Base-by-base conservation (phyloP, 35 echinoderm and acorn worm genomes). In the Patiria miniata region DNA sequence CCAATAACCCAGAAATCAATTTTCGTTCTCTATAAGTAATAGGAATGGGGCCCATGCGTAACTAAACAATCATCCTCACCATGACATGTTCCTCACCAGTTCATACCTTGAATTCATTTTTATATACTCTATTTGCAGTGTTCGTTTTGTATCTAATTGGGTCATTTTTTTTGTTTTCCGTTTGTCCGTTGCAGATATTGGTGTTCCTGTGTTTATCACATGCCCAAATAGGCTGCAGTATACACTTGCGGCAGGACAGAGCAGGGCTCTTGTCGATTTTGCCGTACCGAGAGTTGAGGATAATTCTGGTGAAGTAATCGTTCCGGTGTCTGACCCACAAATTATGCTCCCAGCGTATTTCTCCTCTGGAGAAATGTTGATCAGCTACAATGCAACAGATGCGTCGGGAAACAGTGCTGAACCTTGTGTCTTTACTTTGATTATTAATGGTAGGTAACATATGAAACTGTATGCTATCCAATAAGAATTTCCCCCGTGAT, bases 281-380 rank as follows among this genome's bases (percentile, higher is more conserved):
- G 85, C 76, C 85, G 1, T 78, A 50, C 85, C 85, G 0, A 79
- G n/a, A 16, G 85, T 52, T 51, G 78, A 65, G 21, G 85, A 87
- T 53, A 77, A 87, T 36, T 53, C 68, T 15, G 85, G 85, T 34
- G 59, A 78, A 16, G 85, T 87, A 19, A 79, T 52, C 7, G 42
- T 47, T 12, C 42, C 42, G 4, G 42, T 47, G 4, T 47, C 44
- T 87, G 44, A 39, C 69, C 44, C n/a, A 22, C 78, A 38, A 80
- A 2, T 52, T 37, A 53, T 77, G 15, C n/a, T 36, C 22, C 68
- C 18, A 28, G 16, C 39, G 32, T 8, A 8, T 39, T 23, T 8
- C 39, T 78, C 30, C 78, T 36, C 2, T 29, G 65, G 37, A 14
- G 19, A 58, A 7, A 87, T 42, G 5, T 21, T n/a, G 8, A 77